phyloP scores from a whole-genome alignment of 2,113 vertebrate genomes.

The Cryptotis parvus region DNA sequence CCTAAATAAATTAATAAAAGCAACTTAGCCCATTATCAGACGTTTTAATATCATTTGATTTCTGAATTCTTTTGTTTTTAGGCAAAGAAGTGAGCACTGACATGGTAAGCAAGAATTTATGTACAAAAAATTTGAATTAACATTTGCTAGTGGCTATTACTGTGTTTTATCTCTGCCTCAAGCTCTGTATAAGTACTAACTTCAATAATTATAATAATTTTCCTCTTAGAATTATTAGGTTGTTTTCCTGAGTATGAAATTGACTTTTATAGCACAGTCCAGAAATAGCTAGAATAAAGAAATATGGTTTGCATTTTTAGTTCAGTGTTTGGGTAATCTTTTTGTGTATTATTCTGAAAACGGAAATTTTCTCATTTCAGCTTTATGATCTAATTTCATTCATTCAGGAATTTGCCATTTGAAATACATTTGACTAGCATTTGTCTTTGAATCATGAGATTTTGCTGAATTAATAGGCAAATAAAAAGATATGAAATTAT shows the following conservation, averaged over 20 bases:
- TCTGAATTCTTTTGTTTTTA: conserved; percentile 57
- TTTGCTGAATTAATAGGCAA: background rate
- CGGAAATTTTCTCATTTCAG: conserved; percentile 24
- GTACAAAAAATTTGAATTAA: background rate
- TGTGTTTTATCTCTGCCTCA: background rate
- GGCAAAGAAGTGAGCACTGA: conserved; percentile 14
- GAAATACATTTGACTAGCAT: background rate
- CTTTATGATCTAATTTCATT: conserved; percentile 32
- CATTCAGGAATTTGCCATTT: conserved; percentile 23
- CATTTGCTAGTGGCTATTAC: conserved; percentile 42
- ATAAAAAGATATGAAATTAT: background rate
- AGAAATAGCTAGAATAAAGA: conserved; percentile 12
- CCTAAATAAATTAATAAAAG: too few relatives aligned
- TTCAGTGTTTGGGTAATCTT: conserved; percentile 2
- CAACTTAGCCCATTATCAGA: background rate
- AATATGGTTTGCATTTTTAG: background rate
- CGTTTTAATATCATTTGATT: conserved; percentile 48
- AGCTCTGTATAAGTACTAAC: conserved; percentile 11
- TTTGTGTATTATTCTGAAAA: conserved; percentile 2
- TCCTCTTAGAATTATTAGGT: conserved; percentile 34
- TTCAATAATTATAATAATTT: background rate
- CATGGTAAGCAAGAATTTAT: conserved; percentile 57
- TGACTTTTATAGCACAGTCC: background rate
- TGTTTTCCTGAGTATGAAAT: conserved; percentile 38
- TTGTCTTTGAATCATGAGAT: background rate